These are phyloP conservation scores for Aphaenogaster ashmeadi DNA, from an alignment of 1,140 invertebrate genomes.

Conservation along the genomic window DNA sequence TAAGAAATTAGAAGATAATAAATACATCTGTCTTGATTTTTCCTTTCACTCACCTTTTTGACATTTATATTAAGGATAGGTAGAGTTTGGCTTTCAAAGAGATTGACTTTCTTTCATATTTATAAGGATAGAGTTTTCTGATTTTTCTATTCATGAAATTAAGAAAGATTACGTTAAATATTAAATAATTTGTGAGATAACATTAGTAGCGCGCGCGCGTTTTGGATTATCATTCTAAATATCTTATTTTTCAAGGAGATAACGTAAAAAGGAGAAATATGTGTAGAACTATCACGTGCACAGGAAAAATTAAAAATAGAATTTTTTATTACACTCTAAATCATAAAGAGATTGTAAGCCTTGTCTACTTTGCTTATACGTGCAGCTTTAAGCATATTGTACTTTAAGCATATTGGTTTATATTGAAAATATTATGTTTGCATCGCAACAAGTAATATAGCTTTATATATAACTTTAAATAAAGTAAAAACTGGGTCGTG, in stretches of 20 bases:
- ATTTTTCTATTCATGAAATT: not conserved
- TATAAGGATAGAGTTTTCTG: not conserved
- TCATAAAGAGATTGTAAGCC: not conserved
- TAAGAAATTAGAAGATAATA: constrained; percentile 70
- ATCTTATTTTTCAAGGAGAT: not conserved
- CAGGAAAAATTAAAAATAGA: not conserved
- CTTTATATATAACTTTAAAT: not conserved
- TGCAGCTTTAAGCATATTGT: not conserved
- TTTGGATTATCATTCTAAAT: not conserved
- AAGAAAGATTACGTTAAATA: not conserved
- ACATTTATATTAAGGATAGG: constrained; percentile 17
- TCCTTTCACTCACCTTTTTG: constrained; percentile 35
- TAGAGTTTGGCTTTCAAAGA: too few species aligned
- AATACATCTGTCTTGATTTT: constrained; percentile 29
- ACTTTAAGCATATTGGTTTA: not conserved
- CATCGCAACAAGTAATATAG: not conserved
- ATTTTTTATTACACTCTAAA: not conserved
- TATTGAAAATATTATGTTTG: not conserved
- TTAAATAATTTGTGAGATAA: not conserved
- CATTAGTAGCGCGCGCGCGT: not conserved
- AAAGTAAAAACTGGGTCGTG: not conserved
- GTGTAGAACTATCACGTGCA: not conserved
- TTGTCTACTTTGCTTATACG: not conserved
- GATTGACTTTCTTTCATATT: too few species aligned
- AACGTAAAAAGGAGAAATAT: not conserved